Evolutionary conservation across 2,113 vertebrate species (phyloP).

Genomic region (Myotis yumanensis): DNA sequence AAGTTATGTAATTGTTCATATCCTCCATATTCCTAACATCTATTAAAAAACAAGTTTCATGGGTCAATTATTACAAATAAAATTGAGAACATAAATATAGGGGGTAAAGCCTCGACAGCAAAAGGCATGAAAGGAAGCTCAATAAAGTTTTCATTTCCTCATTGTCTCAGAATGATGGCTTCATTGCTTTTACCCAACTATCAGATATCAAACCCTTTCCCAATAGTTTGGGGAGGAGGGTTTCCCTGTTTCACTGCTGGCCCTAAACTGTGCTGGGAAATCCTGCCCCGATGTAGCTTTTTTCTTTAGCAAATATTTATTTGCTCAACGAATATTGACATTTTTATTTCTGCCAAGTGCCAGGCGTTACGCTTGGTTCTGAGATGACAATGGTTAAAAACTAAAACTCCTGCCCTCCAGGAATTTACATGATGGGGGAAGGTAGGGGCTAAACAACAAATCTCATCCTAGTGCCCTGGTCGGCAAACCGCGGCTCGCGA

Average conservation of each 20-base stretch:
- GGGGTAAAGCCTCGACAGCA: background rate
- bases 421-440: background rate
- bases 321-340: conserved; percentile 21
- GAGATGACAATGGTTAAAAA: conserved; percentile 16
- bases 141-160: background rate
- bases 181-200: background rate
- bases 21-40: background rate
- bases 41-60: background rate
- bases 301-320: background rate
- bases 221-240: background rate
- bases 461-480: background rate
- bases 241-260: background rate
- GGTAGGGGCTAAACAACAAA: background rate
- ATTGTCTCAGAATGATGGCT: background rate
- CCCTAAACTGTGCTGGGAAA: background rate
- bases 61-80: background rate
- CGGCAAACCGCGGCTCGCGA: too few species aligned
- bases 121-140: background rate
- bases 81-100: background rate
- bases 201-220: background rate
- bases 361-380: background rate
- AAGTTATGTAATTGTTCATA: background rate
- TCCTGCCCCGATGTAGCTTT: background rate
- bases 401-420: background rate
- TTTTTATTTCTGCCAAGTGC: conserved; percentile 1